Base-by-base conservation (phyloP, 1,140 invertebrate species). In the Rhyzopertha dominica region DNA sequence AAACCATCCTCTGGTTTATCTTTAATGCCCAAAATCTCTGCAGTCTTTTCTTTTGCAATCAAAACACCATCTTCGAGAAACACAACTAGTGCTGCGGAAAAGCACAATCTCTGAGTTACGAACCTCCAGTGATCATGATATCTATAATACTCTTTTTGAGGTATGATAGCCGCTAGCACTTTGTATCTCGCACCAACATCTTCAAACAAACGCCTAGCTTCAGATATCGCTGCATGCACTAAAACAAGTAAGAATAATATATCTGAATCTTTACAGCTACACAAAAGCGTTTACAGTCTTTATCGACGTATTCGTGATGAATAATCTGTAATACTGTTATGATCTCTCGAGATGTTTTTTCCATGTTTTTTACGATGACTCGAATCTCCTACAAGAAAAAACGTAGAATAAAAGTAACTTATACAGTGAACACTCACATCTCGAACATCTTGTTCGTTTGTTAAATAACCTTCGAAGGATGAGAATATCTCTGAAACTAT, bases 111-210 rank as follows among this genome's bases (percentile, higher is more conserved):
- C 59, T 94, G 89, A 0, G 83, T 90, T 47, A 84, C 80, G 64
- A 78, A 85, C 29, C 81, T 75, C 90, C 90, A 95, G 47, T 88
- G 84, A 56, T 95, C 90, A 59, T 91, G 80, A 60, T 81, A 90
- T 56, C 88, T 81, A 63, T 87, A 88, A 69, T 84, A 88, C 50
- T 87, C 80, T 46, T 79, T 76, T 17, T 51, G 39, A 5, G 83
- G 81, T 37, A 87, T 70, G 34, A 83, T 67, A 25, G 56, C 43
- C 17, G 74, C 65, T 20, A 89, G 58, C 49, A 73, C 71, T n/a
- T 58, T 49, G 65, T 80, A 84, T 17, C 76, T 71, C 18, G 72
- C 59, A 25, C 69, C 68, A 1, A 85, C 71, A 40, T 71, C 66
- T 28, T 66, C 67, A 58, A 87, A 81, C 28, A 74, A 54, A 49